Evolutionary conservation across 2,888 invertebrate genomes (phyloP).

Genomic region (Eilema sororculum): DNA sequence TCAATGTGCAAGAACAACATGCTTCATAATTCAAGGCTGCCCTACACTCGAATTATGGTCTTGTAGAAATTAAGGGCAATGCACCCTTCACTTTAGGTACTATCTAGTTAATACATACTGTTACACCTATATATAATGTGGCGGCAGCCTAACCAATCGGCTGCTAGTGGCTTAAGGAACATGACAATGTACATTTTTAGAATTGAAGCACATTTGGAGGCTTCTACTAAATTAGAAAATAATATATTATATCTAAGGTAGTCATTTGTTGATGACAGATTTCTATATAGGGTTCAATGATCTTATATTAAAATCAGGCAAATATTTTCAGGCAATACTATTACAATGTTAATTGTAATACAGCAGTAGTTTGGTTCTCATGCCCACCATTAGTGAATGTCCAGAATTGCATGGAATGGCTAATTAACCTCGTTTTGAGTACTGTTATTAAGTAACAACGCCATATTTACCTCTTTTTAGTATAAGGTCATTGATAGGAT

Average conservation of each 20-base stretch:
- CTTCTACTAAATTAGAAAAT: slow-evolving; percentile 33
- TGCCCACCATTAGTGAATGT: no score
- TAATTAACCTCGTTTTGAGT: neutral
- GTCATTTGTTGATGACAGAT: slow-evolving; percentile 7
- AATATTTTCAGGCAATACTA: neutral
- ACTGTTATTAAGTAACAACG: neutral
- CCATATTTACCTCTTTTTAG: neutral
- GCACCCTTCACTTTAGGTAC: slow-evolving; percentile 40
- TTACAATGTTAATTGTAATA: neutral
- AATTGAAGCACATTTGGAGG: slow-evolving; percentile 34
- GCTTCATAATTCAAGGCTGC: slow-evolving; percentile 18
- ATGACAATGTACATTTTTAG: slow-evolving; percentile 26
- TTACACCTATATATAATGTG: slow-evolving; percentile 15
- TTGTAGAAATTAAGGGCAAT: slow-evolving; percentile 27
- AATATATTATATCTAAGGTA: slow-evolving; percentile 28
- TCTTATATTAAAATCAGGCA: slow-evolving; percentile 1
- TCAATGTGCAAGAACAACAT: neutral
- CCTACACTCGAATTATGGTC: slow-evolving; percentile 36
- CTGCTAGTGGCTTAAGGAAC: slow-evolving; percentile 28
- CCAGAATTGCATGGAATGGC: no score
- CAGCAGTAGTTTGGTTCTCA: neutral
- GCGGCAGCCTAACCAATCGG: slow-evolving; percentile 23
- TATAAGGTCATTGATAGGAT: neutral
- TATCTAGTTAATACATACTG: slow-evolving; percentile 23
- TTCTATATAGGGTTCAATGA: neutral